phyloP scores from a whole-genome alignment of 2,888 invertebrate genomes.

The Cheilosia soror region DNA sequence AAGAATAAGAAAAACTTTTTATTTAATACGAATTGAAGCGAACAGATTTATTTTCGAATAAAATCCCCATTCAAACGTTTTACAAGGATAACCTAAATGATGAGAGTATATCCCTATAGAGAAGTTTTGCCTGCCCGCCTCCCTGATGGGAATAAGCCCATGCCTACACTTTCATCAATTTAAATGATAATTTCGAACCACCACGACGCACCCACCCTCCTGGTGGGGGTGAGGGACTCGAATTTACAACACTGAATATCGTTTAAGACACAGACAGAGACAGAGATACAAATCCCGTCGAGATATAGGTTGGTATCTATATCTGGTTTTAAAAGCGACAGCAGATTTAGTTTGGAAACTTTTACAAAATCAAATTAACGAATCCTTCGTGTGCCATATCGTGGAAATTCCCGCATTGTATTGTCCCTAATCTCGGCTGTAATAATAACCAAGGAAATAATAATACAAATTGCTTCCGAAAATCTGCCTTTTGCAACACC shows the following conservation, averaged over 20 bases:
- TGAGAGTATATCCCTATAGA: slow-evolving; percentile 22
- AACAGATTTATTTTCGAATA: slow-evolving; percentile 63
- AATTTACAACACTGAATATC: slow-evolving; percentile 9
- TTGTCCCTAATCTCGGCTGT: slow-evolving; percentile 63
- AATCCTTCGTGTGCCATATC: slow-evolving; percentile 71
- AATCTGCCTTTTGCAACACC: slow-evolving; percentile 37
- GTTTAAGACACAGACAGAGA: not conserved
- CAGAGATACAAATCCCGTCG: not conserved
- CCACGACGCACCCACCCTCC: slow-evolving; percentile 2
- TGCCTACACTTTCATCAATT: slow-evolving; percentile 48
- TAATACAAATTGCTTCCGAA: slow-evolving; percentile 72
- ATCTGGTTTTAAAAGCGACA: slow-evolving; percentile 37
- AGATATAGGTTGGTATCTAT: not conserved
- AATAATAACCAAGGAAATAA: slow-evolving; percentile 65
- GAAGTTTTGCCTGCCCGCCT: not conserved
- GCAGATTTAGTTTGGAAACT: slow-evolving; percentile 57
- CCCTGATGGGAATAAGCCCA: not conserved
- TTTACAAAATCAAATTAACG: slow-evolving; percentile 72
- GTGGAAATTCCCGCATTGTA: slow-evolving; percentile 58
- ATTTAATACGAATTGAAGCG: slow-evolving; percentile 34
- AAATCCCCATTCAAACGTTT: slow-evolving; percentile 60
- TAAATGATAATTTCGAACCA: slow-evolving; percentile 67
- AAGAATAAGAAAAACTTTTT: slow-evolving; percentile 26
- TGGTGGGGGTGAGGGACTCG: not conserved
- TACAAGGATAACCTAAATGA: slow-evolving; percentile 43